Evolutionary conservation across 1,140 invertebrate species (phyloP).

Genomic region (Brachionus rubens): DNA sequence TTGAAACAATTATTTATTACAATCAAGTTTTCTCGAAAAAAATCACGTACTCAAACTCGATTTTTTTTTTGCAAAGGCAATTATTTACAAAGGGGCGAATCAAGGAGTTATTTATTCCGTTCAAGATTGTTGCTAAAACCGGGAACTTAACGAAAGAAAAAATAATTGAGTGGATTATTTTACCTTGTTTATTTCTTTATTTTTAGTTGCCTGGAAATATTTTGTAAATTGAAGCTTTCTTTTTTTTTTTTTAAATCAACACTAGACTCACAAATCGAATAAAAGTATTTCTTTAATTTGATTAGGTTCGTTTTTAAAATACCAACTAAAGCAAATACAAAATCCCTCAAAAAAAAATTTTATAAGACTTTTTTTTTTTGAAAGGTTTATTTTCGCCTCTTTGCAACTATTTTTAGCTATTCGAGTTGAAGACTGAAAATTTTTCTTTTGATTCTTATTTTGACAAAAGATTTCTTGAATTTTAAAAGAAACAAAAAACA

Average conservation of each 20-base stretch:
- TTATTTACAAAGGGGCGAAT: conserved; percentile 4
- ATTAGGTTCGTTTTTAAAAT: not conserved
- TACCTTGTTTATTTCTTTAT: not conserved
- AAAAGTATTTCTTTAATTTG: not conserved
- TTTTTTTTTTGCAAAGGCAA: not conserved
- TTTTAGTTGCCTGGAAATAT: conserved; percentile 39
- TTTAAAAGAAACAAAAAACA: no score
- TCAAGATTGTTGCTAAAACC: not conserved
- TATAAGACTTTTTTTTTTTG: no score
- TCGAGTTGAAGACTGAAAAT: no score
- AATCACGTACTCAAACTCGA: not conserved
- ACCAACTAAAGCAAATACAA: conserved; percentile 6
- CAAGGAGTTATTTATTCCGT: not conserved
- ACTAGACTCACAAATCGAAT: no score
- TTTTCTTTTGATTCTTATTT: no score
- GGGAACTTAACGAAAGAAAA: not conserved
- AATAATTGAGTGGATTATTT: not conserved
- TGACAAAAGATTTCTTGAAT: no score
- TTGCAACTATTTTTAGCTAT: no score
- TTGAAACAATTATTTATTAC: conserved; percentile 15
- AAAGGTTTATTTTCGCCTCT: no score
- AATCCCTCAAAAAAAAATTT: no score
- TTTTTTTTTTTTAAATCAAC: conserved; percentile 6
- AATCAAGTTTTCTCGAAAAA: not conserved
- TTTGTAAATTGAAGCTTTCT: no score